Base-by-base conservation (phyloP, 2,888 invertebrate species). In the Selenia dentaria region DNA sequence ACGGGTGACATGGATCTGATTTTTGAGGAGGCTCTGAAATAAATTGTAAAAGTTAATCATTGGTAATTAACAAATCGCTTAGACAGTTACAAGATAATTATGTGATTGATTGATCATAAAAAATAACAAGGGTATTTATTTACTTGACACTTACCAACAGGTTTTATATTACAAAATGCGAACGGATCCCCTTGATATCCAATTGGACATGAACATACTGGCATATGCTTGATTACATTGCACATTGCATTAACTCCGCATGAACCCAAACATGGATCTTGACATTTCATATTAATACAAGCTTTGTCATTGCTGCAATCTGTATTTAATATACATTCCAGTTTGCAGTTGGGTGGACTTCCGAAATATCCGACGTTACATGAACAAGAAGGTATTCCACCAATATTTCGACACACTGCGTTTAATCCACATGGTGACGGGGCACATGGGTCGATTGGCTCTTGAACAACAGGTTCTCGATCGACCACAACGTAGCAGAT, bases 341-440 rank as follows among this genome's bases (percentile, higher is more conserved):
- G 94, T 61, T 94, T 92, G 66, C 96, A 96, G 68, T 93, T 92
- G 24, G 95, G 95, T 47, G 96, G 95, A 36, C 92, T 87, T 57
- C 96, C 96, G 36, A 93, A 84, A 67, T 92, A 95, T 43, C 92
- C 93, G 36, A 89, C 74, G 22, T 92, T 67, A 70, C 96, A 96
- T 18, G 93, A 92, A 68, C 96, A 96, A 2, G 94, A 93, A 18
- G 94, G 92, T 63, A 86, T 70, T 50, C 83, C 87, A 24, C 89
- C 83, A 42, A 89, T 40, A 71, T 91, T 74, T 83, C 88, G 74
- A 64, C 95, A 95, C 68, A 92, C 85, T 1, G 95, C 92, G 67
- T 94, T 94, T 24, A 93, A 90, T 31, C 96, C 96, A 72, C 96
- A 96, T 0, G 96, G 95, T 35, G 95, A 94, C 26, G 96, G 95